Percentiles rank a stretch among this genome's conserved stretches.
phyloP scores from a whole-genome alignment of 2,888 invertebrate species.

The Aphodius sticticus region DNA sequence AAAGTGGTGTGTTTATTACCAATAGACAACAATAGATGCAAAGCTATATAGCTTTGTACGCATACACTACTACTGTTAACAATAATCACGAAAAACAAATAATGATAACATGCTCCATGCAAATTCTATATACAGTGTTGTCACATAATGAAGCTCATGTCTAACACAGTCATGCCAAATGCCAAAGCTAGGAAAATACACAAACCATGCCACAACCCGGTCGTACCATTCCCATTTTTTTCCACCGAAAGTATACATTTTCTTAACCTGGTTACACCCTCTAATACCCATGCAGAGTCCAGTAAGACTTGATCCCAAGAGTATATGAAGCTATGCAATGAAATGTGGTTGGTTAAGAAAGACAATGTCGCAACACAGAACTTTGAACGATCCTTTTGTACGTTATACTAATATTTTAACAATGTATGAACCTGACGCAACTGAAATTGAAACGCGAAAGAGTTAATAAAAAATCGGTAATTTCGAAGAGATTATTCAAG shows the following conservation, averaged over 20 bases:
- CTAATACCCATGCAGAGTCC: conserved; percentile 29
- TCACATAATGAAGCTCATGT: background rate
- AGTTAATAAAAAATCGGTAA: conserved; percentile 31
- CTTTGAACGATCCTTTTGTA: background rate
- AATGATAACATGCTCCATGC: background rate
- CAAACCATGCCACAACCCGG: background rate
- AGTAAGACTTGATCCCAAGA: conserved; percentile 40
- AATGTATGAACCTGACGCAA: background rate
- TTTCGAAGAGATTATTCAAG: background rate
- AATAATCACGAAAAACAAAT: background rate
- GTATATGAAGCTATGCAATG: conserved; percentile 58
- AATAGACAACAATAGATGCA: background rate
- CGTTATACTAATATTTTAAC: conserved; percentile 22
- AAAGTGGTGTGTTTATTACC: background rate
- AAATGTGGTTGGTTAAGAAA: conserved; percentile 51
- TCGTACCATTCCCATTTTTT: background rate
- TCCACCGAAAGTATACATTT: background rate
- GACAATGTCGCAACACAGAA: background rate
- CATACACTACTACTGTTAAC: background rate
- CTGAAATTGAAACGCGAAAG: background rate
- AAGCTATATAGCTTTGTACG: background rate
- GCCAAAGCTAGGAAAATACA: background rate
- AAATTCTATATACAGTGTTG: background rate
- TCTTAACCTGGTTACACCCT: background rate
- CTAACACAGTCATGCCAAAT: background rate